A percentile compares a stretch with the other conserved stretches of the same genome.
These are phyloP conservation scores for Psittacula derbiana DNA, from an alignment of 2,797 vertebrate species.

Conservation along the genomic window DNA sequence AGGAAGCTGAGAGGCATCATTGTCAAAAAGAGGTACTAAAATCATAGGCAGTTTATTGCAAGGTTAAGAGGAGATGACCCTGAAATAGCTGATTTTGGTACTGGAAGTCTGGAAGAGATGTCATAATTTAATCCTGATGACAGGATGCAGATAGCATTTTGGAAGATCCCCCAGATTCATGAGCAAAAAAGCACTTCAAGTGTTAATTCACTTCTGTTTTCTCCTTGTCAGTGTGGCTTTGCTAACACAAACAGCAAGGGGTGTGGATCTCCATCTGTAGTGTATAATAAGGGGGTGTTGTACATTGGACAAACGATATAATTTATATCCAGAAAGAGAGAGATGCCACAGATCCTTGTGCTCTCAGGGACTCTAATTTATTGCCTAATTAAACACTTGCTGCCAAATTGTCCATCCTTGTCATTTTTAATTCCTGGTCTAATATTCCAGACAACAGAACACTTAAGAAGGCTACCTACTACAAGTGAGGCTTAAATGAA, in stretches of 20 bases:
- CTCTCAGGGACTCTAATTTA: conserved; percentile 57
- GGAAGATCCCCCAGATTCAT: background rate
- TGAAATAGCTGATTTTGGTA: background rate
- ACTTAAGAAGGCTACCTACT: conserved; percentile 7
- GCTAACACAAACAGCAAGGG: background rate
- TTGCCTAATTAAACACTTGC: conserved; percentile 59
- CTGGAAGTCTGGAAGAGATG: background rate
- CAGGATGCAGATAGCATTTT: background rate
- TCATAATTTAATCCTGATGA: background rate
- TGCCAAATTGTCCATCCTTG: conserved; percentile 59
- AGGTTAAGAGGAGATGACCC: background rate
- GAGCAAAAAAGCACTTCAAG: background rate
- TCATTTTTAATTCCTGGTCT: conserved; percentile 60
- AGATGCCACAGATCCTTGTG: conserved; percentile 13
- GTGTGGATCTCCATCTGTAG: background rate
- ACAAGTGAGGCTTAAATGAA: conserved; percentile 24
- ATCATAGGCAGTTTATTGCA: background rate
- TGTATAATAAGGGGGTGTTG: background rate
- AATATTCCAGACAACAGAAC: conserved; percentile 56
- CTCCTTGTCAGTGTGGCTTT: background rate
- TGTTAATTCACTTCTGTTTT: background rate
- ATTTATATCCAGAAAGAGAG: conserved; percentile 40
- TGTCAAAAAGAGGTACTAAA: background rate
- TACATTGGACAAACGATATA: background rate
- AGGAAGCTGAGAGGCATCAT: background rate